These are phyloP conservation scores for Cuculus canorus DNA, from an alignment of 2,797 vertebrate genomes.

Conservation along the genomic window DNA sequence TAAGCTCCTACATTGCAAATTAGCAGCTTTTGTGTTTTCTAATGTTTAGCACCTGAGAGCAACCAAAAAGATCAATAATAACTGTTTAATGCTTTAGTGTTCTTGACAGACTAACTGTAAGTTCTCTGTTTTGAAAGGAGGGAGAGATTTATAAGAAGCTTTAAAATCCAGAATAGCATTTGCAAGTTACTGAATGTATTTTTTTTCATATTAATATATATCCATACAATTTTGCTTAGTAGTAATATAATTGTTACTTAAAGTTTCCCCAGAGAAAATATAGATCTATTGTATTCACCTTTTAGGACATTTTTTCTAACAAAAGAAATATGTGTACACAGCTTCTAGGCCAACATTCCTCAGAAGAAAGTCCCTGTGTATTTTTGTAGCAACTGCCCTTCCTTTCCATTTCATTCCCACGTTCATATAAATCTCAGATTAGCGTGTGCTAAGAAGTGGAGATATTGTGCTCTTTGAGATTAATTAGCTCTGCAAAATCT, in stretches of 20 bases:
- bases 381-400: slow-evolving; percentile 23
- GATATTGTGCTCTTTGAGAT: slow-evolving; percentile 5
- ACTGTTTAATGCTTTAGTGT: not conserved
- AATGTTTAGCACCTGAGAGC: not conserved
- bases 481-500: not conserved
- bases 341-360: slow-evolving; percentile 36
- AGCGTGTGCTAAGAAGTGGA: not conserved
- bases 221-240: not conserved
- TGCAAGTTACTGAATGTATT: not conserved
- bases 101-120: not conserved
- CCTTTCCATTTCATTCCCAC: not conserved
- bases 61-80: not conserved
- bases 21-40: not conserved
- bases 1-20: not conserved
- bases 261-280: slow-evolving; percentile 2
- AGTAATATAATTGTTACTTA: not conserved
- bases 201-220: not conserved
- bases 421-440: not conserved
- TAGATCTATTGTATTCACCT: not conserved
- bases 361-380: not conserved
- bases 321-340: slow-evolving; percentile 45
- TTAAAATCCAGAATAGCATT: not conserved
- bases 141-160: not conserved
- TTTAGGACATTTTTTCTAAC: slow-evolving; percentile 41
- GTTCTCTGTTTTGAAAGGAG: not conserved